A percentile compares a stretch with the other conserved stretches of the same genome.
These are phyloP conservation scores for Tetropium fuscum DNA, from an alignment of 2,888 invertebrate species.

Conservation along the genomic window DNA sequence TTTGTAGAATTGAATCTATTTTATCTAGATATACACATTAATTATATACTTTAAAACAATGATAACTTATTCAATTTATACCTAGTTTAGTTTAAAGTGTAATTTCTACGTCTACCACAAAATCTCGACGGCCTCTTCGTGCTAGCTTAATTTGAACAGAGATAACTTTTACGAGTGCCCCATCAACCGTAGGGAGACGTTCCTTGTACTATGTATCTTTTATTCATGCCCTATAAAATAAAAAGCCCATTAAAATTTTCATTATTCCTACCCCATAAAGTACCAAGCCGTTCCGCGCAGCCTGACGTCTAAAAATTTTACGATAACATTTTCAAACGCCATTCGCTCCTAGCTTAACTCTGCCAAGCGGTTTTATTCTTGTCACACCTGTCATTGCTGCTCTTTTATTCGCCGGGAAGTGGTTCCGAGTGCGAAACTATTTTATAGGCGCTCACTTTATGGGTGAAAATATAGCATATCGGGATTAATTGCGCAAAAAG, in stretches of 20 bases:
- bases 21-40: too few relatives aligned
- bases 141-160: neutral
- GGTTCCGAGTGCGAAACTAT: slow-evolving; percentile 10
- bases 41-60: too few relatives aligned
- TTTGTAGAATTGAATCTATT: too few relatives aligned
- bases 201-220: neutral
- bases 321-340: slow-evolving; percentile 37
- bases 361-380: slow-evolving; percentile 26
- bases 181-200: neutral
- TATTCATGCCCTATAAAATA: slow-evolving; percentile 11
- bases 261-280: slow-evolving; percentile 7
- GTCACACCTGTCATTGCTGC: slow-evolving; percentile 26
- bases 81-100: too few relatives aligned
- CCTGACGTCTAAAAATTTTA: slow-evolving; percentile 35
- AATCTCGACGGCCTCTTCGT: neutral
- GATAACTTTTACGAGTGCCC: neutral
- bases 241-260: slow-evolving; percentile 13
- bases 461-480: slow-evolving; percentile 37
- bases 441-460: slow-evolving; percentile 39
- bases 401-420: slow-evolving; percentile 3
- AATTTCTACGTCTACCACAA: neutral
- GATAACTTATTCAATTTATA: too few relatives aligned
- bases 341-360: slow-evolving; percentile 26
- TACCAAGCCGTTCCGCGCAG: slow-evolving; percentile 4
- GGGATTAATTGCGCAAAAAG: slow-evolving; percentile 36